Percentiles rank a stretch among this genome's conserved stretches.
Conservation (phyloP, 1,140 invertebrate genomes). For the Octopus sinensis region DNA sequence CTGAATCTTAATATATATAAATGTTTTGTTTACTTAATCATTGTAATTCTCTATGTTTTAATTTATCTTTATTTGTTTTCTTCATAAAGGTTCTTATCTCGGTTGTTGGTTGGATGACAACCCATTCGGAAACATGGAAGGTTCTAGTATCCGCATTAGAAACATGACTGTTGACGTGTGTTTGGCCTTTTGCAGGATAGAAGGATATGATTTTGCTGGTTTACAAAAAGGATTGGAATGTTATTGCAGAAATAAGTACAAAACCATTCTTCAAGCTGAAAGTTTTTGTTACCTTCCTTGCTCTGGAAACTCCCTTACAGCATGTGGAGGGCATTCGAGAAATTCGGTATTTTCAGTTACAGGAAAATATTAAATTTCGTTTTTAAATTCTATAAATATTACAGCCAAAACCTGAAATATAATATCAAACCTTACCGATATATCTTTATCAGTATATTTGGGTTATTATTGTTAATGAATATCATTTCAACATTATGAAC, state of each 20-base stretch:
- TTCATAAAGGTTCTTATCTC: not conserved
- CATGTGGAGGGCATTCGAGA: not conserved
- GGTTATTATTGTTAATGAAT: too few species aligned
- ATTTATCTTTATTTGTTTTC: too few species aligned
- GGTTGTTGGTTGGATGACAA: not conserved
- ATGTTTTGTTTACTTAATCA: too few species aligned
- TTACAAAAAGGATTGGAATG: not conserved
- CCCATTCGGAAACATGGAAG: not conserved
- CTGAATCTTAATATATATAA: too few species aligned
- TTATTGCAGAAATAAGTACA: not conserved
- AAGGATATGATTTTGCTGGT: not conserved
- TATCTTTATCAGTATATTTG: too few species aligned
- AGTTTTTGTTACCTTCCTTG: not conserved
- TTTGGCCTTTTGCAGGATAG: not conserved
- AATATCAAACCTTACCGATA: too few species aligned
- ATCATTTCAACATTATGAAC: too few species aligned
- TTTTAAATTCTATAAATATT: not conserved
- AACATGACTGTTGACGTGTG: not conserved
- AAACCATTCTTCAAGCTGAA: not conserved
- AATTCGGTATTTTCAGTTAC: not conserved
- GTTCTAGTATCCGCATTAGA: not conserved
- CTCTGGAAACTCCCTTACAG: not conserved
- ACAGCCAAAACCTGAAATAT: too few species aligned
- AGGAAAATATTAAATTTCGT: not conserved
- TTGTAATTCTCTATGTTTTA: too few species aligned